A percentile compares a stretch with the other conserved stretches of the same genome.
phyloP scores from a whole-genome alignment of 2,113 vertebrate genomes.

The Rhinoderma darwinii region DNA sequence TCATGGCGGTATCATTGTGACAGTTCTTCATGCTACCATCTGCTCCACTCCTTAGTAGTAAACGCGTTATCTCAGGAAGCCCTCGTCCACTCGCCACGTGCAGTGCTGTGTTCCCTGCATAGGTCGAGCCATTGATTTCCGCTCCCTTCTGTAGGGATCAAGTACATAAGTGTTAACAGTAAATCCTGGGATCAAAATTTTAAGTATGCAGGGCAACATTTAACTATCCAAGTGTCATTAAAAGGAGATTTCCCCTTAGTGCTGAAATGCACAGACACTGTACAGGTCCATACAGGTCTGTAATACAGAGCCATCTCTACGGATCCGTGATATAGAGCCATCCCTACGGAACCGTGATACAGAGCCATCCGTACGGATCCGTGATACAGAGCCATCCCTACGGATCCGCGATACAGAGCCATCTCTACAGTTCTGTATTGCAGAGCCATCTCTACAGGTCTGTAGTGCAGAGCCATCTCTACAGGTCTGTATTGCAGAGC shows the following conservation, averaged over 20 bases:
- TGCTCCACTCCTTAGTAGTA: conserved; percentile 83
- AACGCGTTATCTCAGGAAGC: conserved; percentile 78
- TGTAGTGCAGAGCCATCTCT: no score
- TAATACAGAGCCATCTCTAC: background rate
- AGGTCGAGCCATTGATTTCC: conserved; percentile 86
- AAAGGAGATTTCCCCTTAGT: background rate
- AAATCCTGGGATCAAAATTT: background rate
- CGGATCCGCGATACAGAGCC: no score
- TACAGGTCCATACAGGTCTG: background rate
- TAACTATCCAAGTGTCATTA: background rate
- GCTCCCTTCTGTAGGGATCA: conserved; percentile 75
- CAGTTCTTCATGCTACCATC: conserved; percentile 89
- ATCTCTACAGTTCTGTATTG: no score
- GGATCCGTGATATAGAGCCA: no score
- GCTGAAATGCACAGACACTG: background rate
- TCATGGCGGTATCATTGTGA: conserved; percentile 88
- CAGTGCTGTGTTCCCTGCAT: conserved; percentile 86
- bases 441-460: no score
- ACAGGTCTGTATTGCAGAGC: no score
- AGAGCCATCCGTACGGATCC: no score
- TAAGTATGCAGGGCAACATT: background rate
- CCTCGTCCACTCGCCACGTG: conserved; percentile 85
- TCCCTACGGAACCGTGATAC: no score
- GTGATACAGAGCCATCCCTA: no score
- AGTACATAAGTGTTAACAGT: background rate